Base-by-base conservation (phyloP, 2,888 invertebrate species). In the Axea sp. region DNA sequence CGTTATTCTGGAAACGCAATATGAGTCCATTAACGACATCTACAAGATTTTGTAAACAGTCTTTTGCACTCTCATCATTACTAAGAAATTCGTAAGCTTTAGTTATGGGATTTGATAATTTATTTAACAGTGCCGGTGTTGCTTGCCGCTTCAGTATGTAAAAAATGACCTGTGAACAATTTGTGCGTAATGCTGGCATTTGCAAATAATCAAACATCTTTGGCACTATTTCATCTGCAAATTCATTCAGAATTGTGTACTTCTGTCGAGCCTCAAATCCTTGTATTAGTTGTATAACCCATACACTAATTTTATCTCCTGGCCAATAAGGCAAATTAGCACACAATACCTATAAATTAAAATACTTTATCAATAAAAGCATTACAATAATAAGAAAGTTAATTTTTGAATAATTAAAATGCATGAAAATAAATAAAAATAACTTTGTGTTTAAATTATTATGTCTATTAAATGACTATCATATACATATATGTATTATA, bases 271-370 rank as follows among this genome's bases (percentile, higher is more conserved):
- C 76, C 55, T 92, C 91, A 15, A 94, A 86, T 0, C 91, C 92
- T 76, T 89, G 90, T 80, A 94, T 91, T 76, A 93, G 91, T 1
- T 91, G 90, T 79, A 92, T 87, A 0, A 94, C 90, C 91, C 94
- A 92, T 5, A 90, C 89, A 15, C 92, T 91, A 0, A 94, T 88
- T 37, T 91, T 90, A 1, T 91, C 90, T 0, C 92, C 91, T 69
- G 90, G 90, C 14, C 92, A 92, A 55, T 89, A 89, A 0, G 90
- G 89, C 57, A 93, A 84, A 94, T 94, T 94, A n/a, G 88, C 88
- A 80, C 93, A 93, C 0, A 95, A 88, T 39, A 92, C 90, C 11
- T 72, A 17, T 2, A 30, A 59, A 9, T 19, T 30, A 43, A 5
- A 45, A 19, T 17, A 28, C 7, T 28, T 30, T 17, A 17, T 51